Conservation (phyloP, 2,797 vertebrate species). For the Brachyrhaphis roseni region DNA sequence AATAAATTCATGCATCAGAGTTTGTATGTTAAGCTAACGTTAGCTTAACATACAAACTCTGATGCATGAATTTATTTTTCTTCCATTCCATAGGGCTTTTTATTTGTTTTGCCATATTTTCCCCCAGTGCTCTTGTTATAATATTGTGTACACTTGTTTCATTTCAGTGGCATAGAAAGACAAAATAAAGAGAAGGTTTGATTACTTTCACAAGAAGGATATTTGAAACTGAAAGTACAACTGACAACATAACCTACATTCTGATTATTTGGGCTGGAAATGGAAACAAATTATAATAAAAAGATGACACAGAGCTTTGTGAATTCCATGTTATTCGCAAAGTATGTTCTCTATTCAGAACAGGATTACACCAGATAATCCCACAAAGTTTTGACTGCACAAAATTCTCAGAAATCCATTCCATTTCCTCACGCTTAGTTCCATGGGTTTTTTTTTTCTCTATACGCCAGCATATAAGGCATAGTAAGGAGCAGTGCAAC, state of each 20-base stretch:
- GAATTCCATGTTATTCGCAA: too few species aligned
- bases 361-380: not conserved
- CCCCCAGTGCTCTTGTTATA: not conserved
- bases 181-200: not conserved
- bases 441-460: not conserved
- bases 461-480: not conserved
- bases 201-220: not conserved
- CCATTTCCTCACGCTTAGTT: not conserved
- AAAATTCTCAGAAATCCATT: not conserved
- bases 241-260: too few species aligned
- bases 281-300: too few species aligned
- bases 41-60: too few species aligned
- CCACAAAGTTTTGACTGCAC: not conserved
- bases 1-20: too few species aligned
- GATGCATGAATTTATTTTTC: not conserved
- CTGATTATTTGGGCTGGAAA: too few species aligned
- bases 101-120: not conserved
- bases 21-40: too few species aligned
- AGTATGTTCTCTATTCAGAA: not conserved
- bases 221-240: too few species aligned
- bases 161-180: not conserved
- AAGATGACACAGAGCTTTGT: too few species aligned
- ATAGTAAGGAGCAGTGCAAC: not conserved
- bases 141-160: not conserved
- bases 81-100: not conserved